Evolutionary conservation across 1,140 invertebrate species (phyloP), one percentile per base, ranked within the genome.

Genomic region (Kradibia gibbosae): DNA sequence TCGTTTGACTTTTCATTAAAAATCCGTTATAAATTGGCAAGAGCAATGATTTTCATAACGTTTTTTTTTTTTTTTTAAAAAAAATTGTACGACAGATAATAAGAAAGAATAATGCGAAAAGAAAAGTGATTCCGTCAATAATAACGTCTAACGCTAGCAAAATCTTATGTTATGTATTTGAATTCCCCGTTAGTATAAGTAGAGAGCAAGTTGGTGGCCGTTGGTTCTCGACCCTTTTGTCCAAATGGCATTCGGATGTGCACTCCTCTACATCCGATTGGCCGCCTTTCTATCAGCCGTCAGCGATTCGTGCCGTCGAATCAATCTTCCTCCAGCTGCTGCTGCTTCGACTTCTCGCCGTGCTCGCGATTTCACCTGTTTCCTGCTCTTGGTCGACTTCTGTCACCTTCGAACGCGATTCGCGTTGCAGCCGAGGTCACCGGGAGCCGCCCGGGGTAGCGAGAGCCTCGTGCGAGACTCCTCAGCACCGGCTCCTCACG

Each of bases 171-270:
- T 85, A 85, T 89, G 84, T 91, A 86, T 91, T 91, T 91, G 90
- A 91, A 91, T 91, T 91, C 90, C 88, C 90, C 90, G 89, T 91
- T 91, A 91, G 88, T 90, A 90, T 91, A 91, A 91, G 91, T 91
- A 91, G 90, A 91, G 90, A 91, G 88, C 89, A 88, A n/a, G n/a
- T 90, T 90, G 89, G 87, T 88, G 90, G 90, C 89, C 88, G 89
- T 90, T 91, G 90, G 87, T 87, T 89, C 87, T 88, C 89, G 89
- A 91, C 89, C 90, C 87, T 90, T 89, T 90, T 88, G 88, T 90
- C 89, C 89, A 90, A 91, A 88, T 91, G 90, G 89, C 90, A 90
- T 88, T 91, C 88, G 90, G 91, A 89, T 90, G 87, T 88, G 85
- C 87, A 87, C 86, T 87, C 87, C 86, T 88, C 88, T 85, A 84